phyloP scores from a whole-genome alignment of 2,113 vertebrate species.

The Sarotherodon lohbergeri region DNA sequence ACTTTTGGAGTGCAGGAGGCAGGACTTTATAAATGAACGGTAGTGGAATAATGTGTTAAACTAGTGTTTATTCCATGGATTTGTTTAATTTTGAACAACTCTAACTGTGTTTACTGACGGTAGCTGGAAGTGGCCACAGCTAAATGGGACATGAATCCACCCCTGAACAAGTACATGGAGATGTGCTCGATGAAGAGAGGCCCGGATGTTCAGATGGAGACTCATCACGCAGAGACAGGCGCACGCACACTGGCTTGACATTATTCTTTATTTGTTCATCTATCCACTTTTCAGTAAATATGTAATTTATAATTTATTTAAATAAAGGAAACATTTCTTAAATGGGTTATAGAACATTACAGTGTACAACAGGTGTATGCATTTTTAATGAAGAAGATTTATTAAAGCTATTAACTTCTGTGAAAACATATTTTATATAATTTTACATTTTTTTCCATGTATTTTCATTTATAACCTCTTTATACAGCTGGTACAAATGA shows the following conservation, averaged over 20 bases:
- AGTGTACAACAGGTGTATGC: neutral
- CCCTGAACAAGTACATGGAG: conserved; percentile 97
- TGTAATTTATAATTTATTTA: neutral
- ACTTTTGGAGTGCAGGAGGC: neutral
- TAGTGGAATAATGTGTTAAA: neutral
- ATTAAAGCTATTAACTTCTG: neutral
- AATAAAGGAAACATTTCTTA: neutral
- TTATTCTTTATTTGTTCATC: neutral
- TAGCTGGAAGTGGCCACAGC: conserved; percentile 92
- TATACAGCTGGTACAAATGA: neutral
- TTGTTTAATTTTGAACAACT: neutral
- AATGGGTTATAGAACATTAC: neutral
- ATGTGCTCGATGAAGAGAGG: conserved; percentile 99
- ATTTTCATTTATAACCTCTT: neutral
- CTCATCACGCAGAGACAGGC: conserved; percentile 92
- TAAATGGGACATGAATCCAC: conserved; percentile 94
- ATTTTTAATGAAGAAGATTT: neutral
- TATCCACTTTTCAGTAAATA: neutral
- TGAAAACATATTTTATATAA: neutral
- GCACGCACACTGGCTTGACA: conserved; percentile 21
- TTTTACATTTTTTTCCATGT: neutral
- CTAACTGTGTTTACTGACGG: neutral
- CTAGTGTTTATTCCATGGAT: neutral
- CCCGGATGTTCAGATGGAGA: conserved; percentile 94
- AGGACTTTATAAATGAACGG: neutral